A percentile compares a stretch with the other conserved stretches of the same genome.
Conservation (phyloP, 2,113 vertebrate genomes). For the Callorhinus ursinus region DNA sequence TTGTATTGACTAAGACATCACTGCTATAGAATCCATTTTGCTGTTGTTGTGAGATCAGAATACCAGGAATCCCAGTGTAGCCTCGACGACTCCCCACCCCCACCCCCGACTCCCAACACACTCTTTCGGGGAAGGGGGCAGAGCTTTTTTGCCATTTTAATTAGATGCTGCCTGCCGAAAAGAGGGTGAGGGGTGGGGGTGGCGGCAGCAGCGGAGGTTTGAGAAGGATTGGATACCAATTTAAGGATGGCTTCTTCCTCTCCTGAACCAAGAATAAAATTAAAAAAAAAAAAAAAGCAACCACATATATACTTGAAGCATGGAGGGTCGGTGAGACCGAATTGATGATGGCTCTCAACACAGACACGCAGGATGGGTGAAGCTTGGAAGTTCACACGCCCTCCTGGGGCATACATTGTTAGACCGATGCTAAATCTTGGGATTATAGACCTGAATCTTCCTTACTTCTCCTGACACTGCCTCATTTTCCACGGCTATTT, state of each 20-base stretch:
- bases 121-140: conserved; percentile 58
- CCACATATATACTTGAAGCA: neutral
- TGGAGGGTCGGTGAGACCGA: neutral
- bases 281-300: neutral
- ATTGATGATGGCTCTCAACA: neutral
- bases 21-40: conserved; percentile 80
- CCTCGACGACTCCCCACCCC: neutral
- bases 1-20: conserved; percentile 72
- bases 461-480: neutral
- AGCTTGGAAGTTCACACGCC: conserved; percentile 54
- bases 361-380: neutral
- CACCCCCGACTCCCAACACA: neutral
- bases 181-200: conserved; percentile 45
- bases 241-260: conserved; percentile 33
- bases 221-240: conserved; percentile 29
- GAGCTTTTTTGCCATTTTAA: conserved; percentile 75
- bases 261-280: conserved; percentile 27
- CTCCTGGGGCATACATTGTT: conserved; percentile 22
- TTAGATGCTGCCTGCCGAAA: conserved; percentile 65
- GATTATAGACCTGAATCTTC: neutral
- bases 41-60: conserved; percentile 71
- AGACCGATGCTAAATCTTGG: neutral
- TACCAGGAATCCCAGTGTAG: conserved; percentile 60
- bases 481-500: neutral
- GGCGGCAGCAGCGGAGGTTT: neutral